These are phyloP conservation scores for Drosophila acutilabella DNA, from an alignment of 2,888 invertebrate genomes.

Conservation along the genomic window DNA sequence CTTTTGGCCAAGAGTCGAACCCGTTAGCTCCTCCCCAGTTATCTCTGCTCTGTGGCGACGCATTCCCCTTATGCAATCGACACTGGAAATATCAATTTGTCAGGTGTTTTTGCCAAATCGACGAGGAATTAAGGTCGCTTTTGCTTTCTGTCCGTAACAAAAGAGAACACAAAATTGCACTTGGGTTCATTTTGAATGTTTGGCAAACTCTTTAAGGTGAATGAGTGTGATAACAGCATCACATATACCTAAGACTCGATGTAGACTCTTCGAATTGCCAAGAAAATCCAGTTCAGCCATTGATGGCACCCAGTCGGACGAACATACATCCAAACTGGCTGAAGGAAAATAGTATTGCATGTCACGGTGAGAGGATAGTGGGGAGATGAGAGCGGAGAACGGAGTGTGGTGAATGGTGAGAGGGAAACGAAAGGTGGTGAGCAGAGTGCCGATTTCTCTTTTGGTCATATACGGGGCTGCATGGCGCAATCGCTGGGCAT, in stretches of 20 bases:
- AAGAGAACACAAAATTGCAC: background rate
- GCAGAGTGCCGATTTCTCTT: slow-evolving; percentile 70
- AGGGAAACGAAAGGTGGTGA: slow-evolving; percentile 13
- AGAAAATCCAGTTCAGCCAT: slow-evolving; percentile 28
- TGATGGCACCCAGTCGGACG: slow-evolving; percentile 21
- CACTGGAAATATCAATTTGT: slow-evolving; percentile 15
- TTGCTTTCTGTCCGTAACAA: background rate
- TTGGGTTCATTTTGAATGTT: slow-evolving; percentile 4
- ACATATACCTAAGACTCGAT: background rate
- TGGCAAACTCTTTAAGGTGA: slow-evolving; percentile 4
- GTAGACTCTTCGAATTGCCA: slow-evolving; percentile 4
- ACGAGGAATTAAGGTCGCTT: slow-evolving; percentile 16
- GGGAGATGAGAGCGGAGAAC: background rate
- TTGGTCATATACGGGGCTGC: slow-evolving; percentile 65
- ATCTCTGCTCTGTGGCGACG: background rate
- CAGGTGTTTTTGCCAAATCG: slow-evolving; percentile 27
- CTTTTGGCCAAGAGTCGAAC: slow-evolving; percentile 5
- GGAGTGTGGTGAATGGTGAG: slow-evolving; percentile 27
- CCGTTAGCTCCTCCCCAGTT: too few relatives aligned
- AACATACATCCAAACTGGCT: slow-evolving; percentile 36
- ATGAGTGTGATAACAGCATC: slow-evolving; percentile 6
- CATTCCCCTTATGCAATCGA: slow-evolving; percentile 14
- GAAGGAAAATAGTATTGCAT: slow-evolving; percentile 48
- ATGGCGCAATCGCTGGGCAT: slow-evolving; percentile 73
- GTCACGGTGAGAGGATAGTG: slow-evolving; percentile 6